Evolutionary conservation across 2,113 vertebrate species (phyloP).

Genomic region (Alligator sinensis): DNA sequence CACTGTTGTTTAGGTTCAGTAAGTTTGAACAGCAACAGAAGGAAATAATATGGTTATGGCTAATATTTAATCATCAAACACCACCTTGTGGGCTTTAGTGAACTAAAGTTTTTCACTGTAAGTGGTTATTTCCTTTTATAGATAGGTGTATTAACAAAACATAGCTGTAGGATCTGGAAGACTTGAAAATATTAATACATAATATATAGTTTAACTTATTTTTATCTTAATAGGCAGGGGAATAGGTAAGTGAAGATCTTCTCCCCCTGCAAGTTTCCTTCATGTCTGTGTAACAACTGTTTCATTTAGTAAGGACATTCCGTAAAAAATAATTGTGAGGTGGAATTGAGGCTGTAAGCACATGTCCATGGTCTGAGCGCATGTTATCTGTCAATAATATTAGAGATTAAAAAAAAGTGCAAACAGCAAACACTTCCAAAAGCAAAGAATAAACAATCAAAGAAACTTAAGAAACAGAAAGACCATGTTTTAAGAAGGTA

Average conservation of each 20-base stretch:
- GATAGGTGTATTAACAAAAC: background rate
- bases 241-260: background rate
- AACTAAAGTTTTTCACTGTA: background rate
- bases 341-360: background rate
- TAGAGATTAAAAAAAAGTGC: background rate
- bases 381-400: background rate
- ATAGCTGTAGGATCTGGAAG: background rate
- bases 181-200: background rate
- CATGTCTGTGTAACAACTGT: background rate
- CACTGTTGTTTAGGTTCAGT: background rate
- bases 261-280: background rate
- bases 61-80: slow-evolving; percentile 27
- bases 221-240: background rate
- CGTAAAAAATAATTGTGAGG: background rate
- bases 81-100: slow-evolving; percentile 49
- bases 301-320: background rate
- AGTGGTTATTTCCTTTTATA: background rate
- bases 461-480: background rate
- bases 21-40: background rate
- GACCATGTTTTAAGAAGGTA: background rate
- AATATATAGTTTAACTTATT: background rate
- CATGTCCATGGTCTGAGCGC: background rate
- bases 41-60: background rate
- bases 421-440: background rate
- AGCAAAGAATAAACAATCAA: background rate